Base-by-base conservation (phyloP, 1,140 invertebrate species). In the Drosophila punjabiensis region DNA sequence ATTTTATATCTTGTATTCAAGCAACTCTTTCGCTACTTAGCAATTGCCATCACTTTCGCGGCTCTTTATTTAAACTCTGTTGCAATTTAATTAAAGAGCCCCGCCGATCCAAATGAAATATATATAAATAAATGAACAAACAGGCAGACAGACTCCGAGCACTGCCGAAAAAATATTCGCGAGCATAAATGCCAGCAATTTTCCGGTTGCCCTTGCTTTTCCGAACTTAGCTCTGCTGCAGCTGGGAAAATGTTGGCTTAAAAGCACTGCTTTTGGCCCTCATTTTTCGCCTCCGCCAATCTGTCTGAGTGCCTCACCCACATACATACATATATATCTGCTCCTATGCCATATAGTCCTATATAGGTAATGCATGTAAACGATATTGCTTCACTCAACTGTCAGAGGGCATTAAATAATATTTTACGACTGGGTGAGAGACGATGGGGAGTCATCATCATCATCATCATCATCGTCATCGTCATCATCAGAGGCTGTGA, bases 331-430 rank as follows among this genome's bases (percentile, higher is more conserved):
- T 13, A 52, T 56, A 43, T 56, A 58, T 28, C 32, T 11, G 33
- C 28, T 45, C 20, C 20, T 58, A 58, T 58, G 35, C 55, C 20
- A 41, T 39, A 56, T 61, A 41, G 13, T 18, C n/a, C n/a, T 53
- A 18, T 43, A 78, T 89, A 80, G 76, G 85, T 89, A 79, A 90
- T 86, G 79, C 82, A 86, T 90, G 86, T 89, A 90, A 89, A 82
- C 82, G 82, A 89, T 89, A 89, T 89, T 90, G 79, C 82, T 86
- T 90, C 86, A 86, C 64, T 89, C 86, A 91, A 69, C 79, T 90
- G 87, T 90, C 86, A 82, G 79, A 71, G 71, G 87, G 86, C 68
- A 90, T 90, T 91, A 90, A 90, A 90, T 90, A 90, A 90, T 90
- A 90, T 90, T 89, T 90, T 81, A 66, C 77, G 61, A 53, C 85